These are phyloP conservation scores for Pseudomyrmex concolor DNA, from an alignment of 1,140 invertebrate genomes.

Conservation along the genomic window DNA sequence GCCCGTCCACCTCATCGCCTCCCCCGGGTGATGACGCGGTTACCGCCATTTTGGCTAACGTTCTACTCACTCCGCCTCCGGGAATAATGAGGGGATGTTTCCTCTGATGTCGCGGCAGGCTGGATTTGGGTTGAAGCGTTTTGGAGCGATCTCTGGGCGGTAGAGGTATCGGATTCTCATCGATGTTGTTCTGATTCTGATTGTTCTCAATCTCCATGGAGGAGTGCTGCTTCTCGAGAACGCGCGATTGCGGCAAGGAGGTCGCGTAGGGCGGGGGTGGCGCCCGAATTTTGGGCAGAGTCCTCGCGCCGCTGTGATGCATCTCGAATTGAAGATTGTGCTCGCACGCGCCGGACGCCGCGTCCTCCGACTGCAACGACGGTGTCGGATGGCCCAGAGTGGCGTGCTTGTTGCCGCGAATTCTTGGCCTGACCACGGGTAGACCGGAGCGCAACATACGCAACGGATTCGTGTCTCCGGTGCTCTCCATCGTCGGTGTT, in stretches of 20 bases:
- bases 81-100: constrained; percentile 96
- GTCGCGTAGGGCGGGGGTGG: constrained; percentile 73
- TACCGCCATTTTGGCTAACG: constrained; percentile 87
- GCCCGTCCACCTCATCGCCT: constrained; percentile 79
- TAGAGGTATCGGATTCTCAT: constrained; percentile 91
- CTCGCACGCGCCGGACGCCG: constrained; percentile 34
- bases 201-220: constrained; percentile 82
- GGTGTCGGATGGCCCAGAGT: constrained; percentile 52
- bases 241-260: constrained; percentile 63
- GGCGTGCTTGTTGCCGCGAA: constrained; percentile 86
- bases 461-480: constrained; percentile 88
- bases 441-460: constrained; percentile 89
- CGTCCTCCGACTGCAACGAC: constrained; percentile 72
- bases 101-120: constrained; percentile 91
- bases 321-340: constrained; percentile 77
- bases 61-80: constrained; percentile 87
- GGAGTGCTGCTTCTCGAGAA: constrained; percentile 78
- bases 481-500: constrained; percentile 85
- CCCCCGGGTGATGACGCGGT: constrained; percentile 75
- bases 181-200: constrained; percentile 83
- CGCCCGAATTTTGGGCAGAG: constrained; percentile 80
- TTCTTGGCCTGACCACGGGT: constrained; percentile 87
- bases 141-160: constrained; percentile 93
- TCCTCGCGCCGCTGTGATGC: constrained; percentile 79
- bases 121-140: constrained; percentile 86